Conservation (phyloP, 2,113 vertebrate species). For the Anser cygnoides region DNA sequence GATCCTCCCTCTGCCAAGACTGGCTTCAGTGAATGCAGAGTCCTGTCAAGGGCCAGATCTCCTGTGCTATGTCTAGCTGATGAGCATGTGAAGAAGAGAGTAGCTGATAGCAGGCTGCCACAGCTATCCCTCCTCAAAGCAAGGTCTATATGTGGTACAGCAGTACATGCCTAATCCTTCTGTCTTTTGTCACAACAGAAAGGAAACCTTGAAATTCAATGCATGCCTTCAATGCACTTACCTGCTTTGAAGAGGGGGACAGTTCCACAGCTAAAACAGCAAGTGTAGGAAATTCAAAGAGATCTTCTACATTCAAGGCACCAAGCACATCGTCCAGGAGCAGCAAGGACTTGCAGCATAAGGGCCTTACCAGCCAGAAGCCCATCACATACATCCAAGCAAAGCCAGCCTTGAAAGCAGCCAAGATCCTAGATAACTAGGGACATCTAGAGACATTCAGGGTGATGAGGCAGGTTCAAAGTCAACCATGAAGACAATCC, state of each 20-base stretch:
- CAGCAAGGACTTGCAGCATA: not conserved
- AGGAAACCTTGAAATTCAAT: not conserved
- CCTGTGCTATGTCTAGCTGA: not conserved
- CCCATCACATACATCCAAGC: not conserved
- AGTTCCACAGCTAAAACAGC: not conserved
- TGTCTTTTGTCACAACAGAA: not conserved
- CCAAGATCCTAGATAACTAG: not conserved
- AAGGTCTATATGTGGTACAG: not conserved
- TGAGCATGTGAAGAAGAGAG: fast-evolving
- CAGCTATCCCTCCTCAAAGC: not conserved
- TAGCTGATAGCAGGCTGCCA: not conserved
- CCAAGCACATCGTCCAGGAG: not conserved
- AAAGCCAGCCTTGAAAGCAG: not conserved
- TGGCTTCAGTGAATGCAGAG: not conserved
- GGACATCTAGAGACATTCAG: not conserved
- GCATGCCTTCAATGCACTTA: not conserved
- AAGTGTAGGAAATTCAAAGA: not conserved
- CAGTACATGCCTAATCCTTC: not conserved
- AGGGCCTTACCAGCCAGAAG: fast-evolving
- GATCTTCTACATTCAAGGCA: not conserved
- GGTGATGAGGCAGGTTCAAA: not conserved
- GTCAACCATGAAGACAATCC: not conserved
- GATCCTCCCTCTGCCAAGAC: not conserved
- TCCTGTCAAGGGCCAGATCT: not conserved
- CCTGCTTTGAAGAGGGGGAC: not conserved